Percentiles rank a stretch among this genome's conserved stretches.
These are phyloP conservation scores for Canis aureus DNA, from an alignment of 2,113 vertebrate species.

Conservation along the genomic window DNA sequence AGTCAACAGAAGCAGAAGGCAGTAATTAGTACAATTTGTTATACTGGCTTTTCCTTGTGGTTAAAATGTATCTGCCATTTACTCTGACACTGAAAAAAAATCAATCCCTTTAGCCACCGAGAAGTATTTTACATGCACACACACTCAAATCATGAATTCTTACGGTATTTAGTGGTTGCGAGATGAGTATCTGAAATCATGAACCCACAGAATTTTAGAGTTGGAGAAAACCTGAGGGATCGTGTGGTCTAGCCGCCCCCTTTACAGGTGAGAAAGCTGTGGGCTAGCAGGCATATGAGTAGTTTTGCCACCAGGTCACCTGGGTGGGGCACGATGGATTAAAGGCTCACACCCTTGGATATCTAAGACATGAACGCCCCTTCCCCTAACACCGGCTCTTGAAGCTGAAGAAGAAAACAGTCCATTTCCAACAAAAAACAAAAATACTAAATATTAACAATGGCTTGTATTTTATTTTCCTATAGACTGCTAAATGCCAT, in stretches of 20 bases:
- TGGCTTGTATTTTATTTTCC: not conserved
- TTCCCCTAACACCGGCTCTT: not conserved
- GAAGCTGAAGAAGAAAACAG: not conserved
- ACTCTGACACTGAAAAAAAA: not conserved
- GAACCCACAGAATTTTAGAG: not conserved
- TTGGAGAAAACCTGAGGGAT: not conserved
- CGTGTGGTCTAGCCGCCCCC: no score
- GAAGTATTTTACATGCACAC: not conserved
- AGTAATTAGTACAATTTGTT: conserved; percentile 65
- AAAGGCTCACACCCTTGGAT: not conserved
- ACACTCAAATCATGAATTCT: not conserved
- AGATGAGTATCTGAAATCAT: not conserved
- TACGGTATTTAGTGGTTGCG: not conserved
- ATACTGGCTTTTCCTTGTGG: conserved; percentile 6
- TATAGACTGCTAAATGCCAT: not conserved
- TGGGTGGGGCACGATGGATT: fast-evolving
- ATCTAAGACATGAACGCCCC: not conserved
- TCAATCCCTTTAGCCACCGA: not conserved
- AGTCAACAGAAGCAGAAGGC: conserved; percentile 33
- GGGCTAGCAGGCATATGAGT: not conserved
- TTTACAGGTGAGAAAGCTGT: not conserved
- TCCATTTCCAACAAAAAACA: not conserved
- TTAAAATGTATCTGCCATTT: conserved; percentile 37
- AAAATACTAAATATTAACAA: not conserved
- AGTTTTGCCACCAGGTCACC: not conserved